Conservation (phyloP, 2,888 invertebrate genomes). For the Dynastes maya region DNA sequence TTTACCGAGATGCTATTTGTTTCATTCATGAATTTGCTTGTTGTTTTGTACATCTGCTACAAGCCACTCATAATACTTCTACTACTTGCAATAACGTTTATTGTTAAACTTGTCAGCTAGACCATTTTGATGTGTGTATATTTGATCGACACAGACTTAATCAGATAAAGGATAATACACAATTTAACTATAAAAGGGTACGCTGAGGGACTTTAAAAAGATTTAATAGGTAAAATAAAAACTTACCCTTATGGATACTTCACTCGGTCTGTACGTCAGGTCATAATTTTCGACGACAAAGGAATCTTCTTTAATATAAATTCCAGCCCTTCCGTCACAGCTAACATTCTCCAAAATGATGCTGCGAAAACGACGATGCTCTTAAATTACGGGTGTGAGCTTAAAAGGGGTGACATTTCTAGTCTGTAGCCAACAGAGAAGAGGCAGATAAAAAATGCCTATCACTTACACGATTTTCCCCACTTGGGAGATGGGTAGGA, state of each 20-base stretch:
- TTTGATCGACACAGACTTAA: no score
- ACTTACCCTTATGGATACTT: conserved; percentile 73
- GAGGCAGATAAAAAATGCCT: conserved; percentile 7
- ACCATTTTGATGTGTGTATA: no score
- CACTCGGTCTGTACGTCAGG: conserved; percentile 73
- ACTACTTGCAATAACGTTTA: no score
- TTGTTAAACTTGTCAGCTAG: no score
- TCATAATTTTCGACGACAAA: conserved; percentile 75
- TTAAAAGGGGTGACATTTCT: conserved; percentile 17
- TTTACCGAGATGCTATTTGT: no score
- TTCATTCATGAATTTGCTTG: no score
- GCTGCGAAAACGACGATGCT: conserved; percentile 63
- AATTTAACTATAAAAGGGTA: no score
- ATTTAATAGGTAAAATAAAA: no score
- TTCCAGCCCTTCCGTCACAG: conserved; percentile 74
- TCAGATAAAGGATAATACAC: no score
- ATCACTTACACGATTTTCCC: conserved; percentile 66
- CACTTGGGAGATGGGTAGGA: conserved; percentile 65
- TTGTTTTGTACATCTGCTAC: no score
- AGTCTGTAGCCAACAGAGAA: neutral
- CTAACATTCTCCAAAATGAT: conserved; percentile 74
- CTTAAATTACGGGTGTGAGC: conserved; percentile 1
- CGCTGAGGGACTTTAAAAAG: no score
- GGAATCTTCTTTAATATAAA: conserved; percentile 74
- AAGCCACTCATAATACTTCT: no score